phyloP scores from a whole-genome alignment of 2,888 invertebrate genomes.

The Syrphus vitripennis region DNA sequence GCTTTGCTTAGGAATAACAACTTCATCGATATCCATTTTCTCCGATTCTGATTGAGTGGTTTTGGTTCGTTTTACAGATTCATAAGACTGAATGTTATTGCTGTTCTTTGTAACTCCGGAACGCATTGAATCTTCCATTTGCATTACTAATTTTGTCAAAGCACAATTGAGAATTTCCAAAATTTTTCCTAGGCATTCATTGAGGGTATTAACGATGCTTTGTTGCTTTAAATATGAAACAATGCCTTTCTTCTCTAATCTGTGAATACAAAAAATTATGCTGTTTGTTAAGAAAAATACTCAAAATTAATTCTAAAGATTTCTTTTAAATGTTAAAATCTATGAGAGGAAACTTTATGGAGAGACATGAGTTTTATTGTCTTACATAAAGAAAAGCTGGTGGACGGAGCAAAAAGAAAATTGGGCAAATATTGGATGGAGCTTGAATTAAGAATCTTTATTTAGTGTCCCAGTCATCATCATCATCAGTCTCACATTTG shows the following conservation, averaged over 20 bases:
- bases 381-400: too few species aligned
- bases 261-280: constrained; percentile 46
- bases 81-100: constrained; percentile 19
- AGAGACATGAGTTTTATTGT: too few species aligned
- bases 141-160: constrained; percentile 75
- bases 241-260: constrained; percentile 78
- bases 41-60: constrained; percentile 7
- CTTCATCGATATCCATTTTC: constrained; percentile 56
- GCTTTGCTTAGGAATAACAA: constrained; percentile 57
- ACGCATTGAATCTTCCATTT: constrained; percentile 75
- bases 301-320: too few species aligned
- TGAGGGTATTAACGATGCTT: constrained; percentile 76
- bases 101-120: constrained; percentile 70
- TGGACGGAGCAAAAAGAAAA: too few species aligned
- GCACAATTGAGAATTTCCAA: constrained; percentile 79
- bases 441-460: too few species aligned
- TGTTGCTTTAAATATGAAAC: constrained; percentile 75
- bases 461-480: too few species aligned
- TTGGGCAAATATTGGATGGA: too few species aligned
- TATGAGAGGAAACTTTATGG: too few species aligned
- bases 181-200: constrained; percentile 78
- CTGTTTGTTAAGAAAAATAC: background rate
- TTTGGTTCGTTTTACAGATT: constrained; percentile 41
- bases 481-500: too few species aligned
- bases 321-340: too few species aligned